Evolutionary conservation across 2,797 vertebrate species (phyloP).

Genomic region (Eleutherodactylus coqui): DNA sequence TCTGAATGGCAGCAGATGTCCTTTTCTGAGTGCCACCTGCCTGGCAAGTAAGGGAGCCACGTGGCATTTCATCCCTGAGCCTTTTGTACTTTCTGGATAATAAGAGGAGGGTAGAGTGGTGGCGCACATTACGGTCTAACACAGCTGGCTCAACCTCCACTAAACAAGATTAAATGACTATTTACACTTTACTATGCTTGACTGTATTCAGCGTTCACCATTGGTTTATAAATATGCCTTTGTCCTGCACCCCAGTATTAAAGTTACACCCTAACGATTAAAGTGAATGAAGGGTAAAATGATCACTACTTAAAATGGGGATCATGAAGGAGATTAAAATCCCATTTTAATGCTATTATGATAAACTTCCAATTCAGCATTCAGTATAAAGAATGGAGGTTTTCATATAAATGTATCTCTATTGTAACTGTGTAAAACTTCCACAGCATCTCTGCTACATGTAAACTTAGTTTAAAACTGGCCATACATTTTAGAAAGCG

Average conservation of each 20-base stretch:
- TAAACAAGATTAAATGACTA: slow-evolving; percentile 4
- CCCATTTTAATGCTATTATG: too few species aligned
- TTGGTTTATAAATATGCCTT: background rate
- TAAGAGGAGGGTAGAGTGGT: slow-evolving; percentile 23
- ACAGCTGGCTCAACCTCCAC: slow-evolving; percentile 32
- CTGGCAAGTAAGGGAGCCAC: slow-evolving; percentile 4
- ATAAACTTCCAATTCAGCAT: too few species aligned
- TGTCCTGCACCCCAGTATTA: background rate
- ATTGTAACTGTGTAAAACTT: too few species aligned
- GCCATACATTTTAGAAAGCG: too few species aligned
- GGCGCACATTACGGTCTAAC: background rate
- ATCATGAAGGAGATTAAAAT: too few species aligned
- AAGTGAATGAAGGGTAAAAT: background rate
- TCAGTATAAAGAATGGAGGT: too few species aligned
- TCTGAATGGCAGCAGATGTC: slow-evolving; percentile 40
- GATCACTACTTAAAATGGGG: background rate
- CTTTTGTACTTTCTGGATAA: slow-evolving; percentile 35
- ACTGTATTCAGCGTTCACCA: background rate
- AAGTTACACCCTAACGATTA: background rate
- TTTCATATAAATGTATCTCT: too few species aligned
- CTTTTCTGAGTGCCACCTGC: slow-evolving; percentile 36
- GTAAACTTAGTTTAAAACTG: too few species aligned
- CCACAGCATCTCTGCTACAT: too few species aligned
- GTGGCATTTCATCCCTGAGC: background rate
- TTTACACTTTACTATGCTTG: background rate